phyloP scores from a whole-genome alignment of 2,797 vertebrate genomes.

The Pipistrellus pygmaeus region DNA sequence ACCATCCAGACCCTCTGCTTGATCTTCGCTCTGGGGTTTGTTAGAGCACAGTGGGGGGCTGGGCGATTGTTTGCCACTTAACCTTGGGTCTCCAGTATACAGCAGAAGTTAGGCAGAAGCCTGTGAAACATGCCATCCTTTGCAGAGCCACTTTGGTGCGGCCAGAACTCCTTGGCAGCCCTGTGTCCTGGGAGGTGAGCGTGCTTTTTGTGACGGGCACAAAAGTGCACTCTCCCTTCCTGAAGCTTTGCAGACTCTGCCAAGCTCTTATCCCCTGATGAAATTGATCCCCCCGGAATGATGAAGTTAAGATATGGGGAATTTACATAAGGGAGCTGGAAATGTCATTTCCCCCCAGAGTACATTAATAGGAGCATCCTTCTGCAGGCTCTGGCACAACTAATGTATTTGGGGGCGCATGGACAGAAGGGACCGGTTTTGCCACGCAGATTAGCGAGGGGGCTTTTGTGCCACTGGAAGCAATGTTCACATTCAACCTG shows the following conservation, averaged over 20 bases:
- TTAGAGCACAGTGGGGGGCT: slow-evolving; percentile 78
- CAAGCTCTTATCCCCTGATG: slow-evolving; percentile 24
- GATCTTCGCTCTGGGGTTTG: slow-evolving; percentile 83
- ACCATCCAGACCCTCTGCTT: slow-evolving; percentile 85
- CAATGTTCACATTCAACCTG: slow-evolving; percentile 75
- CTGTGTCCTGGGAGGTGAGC: slow-evolving; percentile 38
- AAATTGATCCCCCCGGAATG: slow-evolving; percentile 33
- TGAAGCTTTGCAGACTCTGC: neutral
- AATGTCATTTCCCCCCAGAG: slow-evolving; percentile 70
- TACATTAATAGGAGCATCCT: slow-evolving; percentile 47
- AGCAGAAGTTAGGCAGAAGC: slow-evolving; percentile 51
- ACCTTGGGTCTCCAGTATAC: slow-evolving; percentile 66
- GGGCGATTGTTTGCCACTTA: slow-evolving; percentile 81
- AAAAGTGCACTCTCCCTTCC: neutral
- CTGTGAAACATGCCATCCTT: slow-evolving; percentile 58
- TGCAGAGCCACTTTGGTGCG: neutral
- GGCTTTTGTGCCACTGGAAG: slow-evolving; percentile 77
- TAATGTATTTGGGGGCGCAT: slow-evolving; percentile 73
- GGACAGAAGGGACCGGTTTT: slow-evolving; percentile 64
- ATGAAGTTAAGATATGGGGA: slow-evolving; percentile 68
- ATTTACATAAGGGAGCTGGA: slow-evolving; percentile 64
- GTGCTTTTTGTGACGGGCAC: neutral
- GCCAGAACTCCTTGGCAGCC: neutral
- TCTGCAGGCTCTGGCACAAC: neutral
- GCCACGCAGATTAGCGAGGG: slow-evolving; percentile 68